Conservation (phyloP, 2,888 invertebrate species). For the Andrena bicolor region DNA sequence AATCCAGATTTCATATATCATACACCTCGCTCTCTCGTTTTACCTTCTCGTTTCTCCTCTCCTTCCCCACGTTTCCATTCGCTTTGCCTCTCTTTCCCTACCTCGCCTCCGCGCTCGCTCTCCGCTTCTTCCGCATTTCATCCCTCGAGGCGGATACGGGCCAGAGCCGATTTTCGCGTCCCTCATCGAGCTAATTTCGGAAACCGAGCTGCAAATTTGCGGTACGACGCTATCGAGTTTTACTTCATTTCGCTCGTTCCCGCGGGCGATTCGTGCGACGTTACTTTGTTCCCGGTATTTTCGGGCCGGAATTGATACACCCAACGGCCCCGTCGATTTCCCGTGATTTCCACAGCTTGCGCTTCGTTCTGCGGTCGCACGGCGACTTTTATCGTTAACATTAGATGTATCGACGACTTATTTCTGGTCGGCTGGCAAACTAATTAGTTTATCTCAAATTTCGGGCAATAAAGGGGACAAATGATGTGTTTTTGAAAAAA, state of each 20-base stretch:
- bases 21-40: not conserved
- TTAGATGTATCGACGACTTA: not conserved
- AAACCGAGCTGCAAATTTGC: conserved; percentile 73
- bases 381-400: conserved; percentile 5
- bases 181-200: conserved; percentile 70
- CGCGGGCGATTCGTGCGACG: conserved; percentile 59
- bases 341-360: conserved; percentile 1
- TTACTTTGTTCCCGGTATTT: conserved; percentile 47
- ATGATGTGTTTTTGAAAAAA: too few relatives aligned
- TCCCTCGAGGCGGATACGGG: conserved; percentile 63
- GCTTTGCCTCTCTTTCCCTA: not conserved
- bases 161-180: conserved; percentile 69
- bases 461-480: too few relatives aligned
- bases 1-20: conserved; percentile 1
- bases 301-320: conserved; percentile 35
- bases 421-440: too few relatives aligned
- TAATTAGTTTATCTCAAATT: too few relatives aligned
- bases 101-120: not conserved
- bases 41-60: not conserved
- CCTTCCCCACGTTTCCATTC: not conserved
- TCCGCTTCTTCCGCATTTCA: conserved; percentile 40
- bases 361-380: not conserved
- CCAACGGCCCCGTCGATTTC: conserved; percentile 7
- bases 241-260: conserved; percentile 61
- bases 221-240: conserved; percentile 73